Evolutionary conservation across 1,140 invertebrate genomes (phyloP).

Genomic region (Bombus breviceps): DNA sequence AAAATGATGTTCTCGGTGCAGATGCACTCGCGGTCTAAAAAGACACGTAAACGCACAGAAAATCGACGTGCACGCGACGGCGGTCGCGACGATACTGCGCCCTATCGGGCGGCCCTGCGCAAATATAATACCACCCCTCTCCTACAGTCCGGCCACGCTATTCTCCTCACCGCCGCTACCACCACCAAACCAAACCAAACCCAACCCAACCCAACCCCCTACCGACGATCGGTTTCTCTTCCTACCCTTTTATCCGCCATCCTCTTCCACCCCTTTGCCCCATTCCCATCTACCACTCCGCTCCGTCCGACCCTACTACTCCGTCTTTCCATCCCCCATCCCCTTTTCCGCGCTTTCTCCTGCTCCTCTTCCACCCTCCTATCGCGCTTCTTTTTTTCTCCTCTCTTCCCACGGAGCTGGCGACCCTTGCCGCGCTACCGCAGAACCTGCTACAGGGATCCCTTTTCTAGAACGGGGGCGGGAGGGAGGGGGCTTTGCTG

Average conservation of each 20-base stretch:
- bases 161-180: constrained; percentile 72
- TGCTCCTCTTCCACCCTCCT: not conserved
- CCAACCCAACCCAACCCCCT: constrained; percentile 47
- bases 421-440: constrained; percentile 41
- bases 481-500: not conserved
- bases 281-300: not conserved
- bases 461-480: constrained; percentile 37
- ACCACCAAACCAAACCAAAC: constrained; percentile 45
- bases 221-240: constrained; percentile 58
- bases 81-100: constrained; percentile 81
- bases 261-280: constrained; percentile 62
- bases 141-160: constrained; percentile 62
- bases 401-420: constrained; percentile 8
- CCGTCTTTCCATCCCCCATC: not conserved
- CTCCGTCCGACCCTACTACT: not conserved
- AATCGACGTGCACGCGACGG: constrained; percentile 69
- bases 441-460: constrained; percentile 16
- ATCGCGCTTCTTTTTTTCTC: not conserved
- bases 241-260: constrained; percentile 61
- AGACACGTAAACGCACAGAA: constrained; percentile 45
- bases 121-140: constrained; percentile 82
- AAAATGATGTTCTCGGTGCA: constrained; percentile 30
- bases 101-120: constrained; percentile 81
- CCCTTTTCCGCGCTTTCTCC: not conserved
- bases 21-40: constrained; percentile 55